Evolutionary conservation across 2,797 vertebrate genomes (phyloP).

Genomic region (Pantherophis alleghaniensis): DNA sequence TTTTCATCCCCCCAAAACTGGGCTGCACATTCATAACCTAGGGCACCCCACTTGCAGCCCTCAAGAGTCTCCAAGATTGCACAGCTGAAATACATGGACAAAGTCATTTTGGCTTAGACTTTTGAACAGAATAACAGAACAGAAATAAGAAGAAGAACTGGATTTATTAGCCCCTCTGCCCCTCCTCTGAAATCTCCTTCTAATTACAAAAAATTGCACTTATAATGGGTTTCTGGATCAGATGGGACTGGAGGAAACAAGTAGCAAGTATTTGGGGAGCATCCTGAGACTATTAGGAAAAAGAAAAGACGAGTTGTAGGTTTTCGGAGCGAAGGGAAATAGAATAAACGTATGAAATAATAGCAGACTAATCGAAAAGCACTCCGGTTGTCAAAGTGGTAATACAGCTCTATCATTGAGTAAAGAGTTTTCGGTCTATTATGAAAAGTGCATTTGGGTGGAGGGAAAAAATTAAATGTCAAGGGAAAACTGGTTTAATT

Average conservation of each 20-base stretch:
- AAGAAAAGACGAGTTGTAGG: not conserved
- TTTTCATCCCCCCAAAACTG: not conserved
- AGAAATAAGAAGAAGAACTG: not conserved
- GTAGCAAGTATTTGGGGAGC: not conserved
- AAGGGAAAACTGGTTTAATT: slow-evolving; percentile 68
- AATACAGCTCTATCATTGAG: slow-evolving; percentile 63
- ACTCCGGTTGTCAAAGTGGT: slow-evolving; percentile 24
- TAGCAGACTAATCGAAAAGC: slow-evolving; percentile 51
- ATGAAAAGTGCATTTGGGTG: slow-evolving; percentile 59
- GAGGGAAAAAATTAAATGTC: slow-evolving; percentile 68
- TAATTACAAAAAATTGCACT: not conserved
- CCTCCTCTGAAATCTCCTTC: not conserved
- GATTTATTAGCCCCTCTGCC: not conserved
- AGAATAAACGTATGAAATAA: slow-evolving; percentile 22
- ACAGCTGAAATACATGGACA: not conserved
- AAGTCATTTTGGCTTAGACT: not conserved
- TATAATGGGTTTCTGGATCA: too few relatives aligned
- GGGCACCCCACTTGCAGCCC: not conserved
- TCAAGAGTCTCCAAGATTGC: not conserved
- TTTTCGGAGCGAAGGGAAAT: not conserved
- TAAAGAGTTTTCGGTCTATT: slow-evolving; percentile 57
- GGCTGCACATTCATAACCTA: not conserved
- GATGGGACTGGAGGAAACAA: too few relatives aligned
- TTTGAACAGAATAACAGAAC: not conserved
- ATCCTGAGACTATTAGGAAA: not conserved